phyloP scores from a whole-genome alignment of 2,113 vertebrate genomes.

The Conger conger region DNA sequence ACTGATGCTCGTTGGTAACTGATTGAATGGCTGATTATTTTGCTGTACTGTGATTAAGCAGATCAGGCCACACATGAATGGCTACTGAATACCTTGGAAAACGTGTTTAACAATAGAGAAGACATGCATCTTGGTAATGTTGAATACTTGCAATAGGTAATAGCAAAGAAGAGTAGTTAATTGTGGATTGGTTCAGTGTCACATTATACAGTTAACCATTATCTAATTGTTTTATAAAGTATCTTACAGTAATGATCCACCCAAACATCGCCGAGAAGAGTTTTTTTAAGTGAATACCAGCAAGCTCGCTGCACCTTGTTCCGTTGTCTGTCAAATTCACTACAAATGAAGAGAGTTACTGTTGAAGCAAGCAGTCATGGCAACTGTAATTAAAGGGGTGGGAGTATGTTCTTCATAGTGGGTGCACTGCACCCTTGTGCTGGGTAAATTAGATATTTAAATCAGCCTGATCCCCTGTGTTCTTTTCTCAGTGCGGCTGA shows the following conservation, averaged over 20 bases:
- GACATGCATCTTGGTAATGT: background rate
- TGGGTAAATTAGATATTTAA: conserved; percentile 48
- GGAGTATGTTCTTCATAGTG: conserved; percentile 24
- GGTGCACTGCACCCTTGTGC: conserved; percentile 44
- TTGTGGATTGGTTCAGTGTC: background rate
- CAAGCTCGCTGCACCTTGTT: background rate
- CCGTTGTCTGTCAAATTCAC: background rate
- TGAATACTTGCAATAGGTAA: background rate
- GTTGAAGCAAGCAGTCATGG: conserved; percentile 28
- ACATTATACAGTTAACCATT: background rate
- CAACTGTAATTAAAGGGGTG: conserved; percentile 1
- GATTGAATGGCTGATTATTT: background rate
- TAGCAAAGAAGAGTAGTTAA: background rate
- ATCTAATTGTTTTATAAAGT: background rate
- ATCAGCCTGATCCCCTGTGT: conserved; percentile 36
- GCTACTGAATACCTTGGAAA: background rate
- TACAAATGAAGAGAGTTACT: background rate
- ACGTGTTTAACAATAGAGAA: background rate
- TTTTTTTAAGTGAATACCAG: background rate
- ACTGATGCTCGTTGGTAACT: too few species aligned
- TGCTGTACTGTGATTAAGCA: background rate
- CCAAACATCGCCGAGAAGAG: background rate
- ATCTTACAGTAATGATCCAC: background rate
- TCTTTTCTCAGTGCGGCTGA: conserved; percentile 20
- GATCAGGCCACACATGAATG: background rate